phyloP scores from a whole-genome alignment of 2,888 invertebrate genomes.

The Eilema caniola region DNA sequence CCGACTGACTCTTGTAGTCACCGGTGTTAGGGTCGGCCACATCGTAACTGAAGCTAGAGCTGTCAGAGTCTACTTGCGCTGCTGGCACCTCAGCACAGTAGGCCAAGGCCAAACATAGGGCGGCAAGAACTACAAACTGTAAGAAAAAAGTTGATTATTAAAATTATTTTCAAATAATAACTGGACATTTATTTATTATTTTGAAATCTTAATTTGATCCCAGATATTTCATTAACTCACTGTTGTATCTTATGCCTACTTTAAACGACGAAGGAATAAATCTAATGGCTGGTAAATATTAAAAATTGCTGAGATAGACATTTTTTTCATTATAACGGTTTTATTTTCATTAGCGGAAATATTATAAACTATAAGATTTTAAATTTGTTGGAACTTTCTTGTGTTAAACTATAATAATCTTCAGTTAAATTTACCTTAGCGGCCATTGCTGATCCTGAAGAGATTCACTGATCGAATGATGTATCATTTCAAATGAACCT shows the following conservation, averaged over 20 bases:
- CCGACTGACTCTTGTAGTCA: constrained; percentile 87
- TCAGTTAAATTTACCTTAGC: constrained; percentile 64
- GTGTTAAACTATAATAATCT: too few relatives aligned
- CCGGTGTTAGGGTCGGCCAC: constrained; percentile 87
- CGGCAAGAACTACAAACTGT: constrained; percentile 78
- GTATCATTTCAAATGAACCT: constrained; percentile 33
- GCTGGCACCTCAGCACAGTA: constrained; percentile 83
- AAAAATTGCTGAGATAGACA: too few relatives aligned
- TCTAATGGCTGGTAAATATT: too few relatives aligned
- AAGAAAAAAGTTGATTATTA: constrained; percentile 34
- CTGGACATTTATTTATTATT: too few relatives aligned
- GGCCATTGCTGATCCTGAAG: constrained; percentile 69
- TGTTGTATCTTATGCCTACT: too few relatives aligned
- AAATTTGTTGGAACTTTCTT: too few relatives aligned
- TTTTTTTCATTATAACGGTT: too few relatives aligned
- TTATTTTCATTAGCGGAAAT: neutral
- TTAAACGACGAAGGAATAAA: too few relatives aligned
- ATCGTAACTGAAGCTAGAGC: constrained; percentile 85
- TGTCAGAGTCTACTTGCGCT: constrained; percentile 83
- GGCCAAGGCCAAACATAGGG: constrained; percentile 75
- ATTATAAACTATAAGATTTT: too few relatives aligned
- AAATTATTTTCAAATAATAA: neutral
- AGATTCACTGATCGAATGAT: constrained; percentile 68
- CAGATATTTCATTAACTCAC: too few relatives aligned
- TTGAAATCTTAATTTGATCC: too few relatives aligned